These are phyloP conservation scores for Phymorhynchus buccinoides DNA, from an alignment of 1,140 invertebrate species.

Conservation along the genomic window DNA sequence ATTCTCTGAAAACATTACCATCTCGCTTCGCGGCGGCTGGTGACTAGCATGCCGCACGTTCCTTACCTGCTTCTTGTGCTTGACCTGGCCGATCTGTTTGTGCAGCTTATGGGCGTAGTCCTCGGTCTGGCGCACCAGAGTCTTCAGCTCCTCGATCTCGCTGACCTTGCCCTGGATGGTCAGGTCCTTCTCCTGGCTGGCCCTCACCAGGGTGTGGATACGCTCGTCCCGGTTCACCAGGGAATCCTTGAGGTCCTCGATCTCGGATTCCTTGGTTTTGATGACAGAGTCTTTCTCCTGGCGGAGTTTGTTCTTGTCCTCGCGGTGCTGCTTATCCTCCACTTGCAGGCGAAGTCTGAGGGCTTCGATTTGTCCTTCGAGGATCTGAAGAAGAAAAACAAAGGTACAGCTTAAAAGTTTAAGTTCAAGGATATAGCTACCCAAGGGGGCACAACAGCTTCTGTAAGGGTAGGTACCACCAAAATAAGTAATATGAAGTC, in stretches of 20 bases:
- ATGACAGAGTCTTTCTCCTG: conserved; percentile 56
- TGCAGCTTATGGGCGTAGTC: conserved; percentile 59
- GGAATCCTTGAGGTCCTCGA: conserved; percentile 58
- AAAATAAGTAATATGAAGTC: no score
- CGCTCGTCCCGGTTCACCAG: conserved; percentile 55
- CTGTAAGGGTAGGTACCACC: no score
- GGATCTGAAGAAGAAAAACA: no score
- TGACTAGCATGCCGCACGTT: no score
- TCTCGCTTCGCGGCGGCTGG: no score
- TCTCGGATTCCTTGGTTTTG: conserved; percentile 56
- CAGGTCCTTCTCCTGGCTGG: conserved; percentile 52
- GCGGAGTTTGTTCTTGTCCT: conserved; percentile 52
- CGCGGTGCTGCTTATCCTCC: conserved; percentile 58
- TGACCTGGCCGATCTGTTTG: conserved; percentile 54
- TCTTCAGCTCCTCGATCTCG: conserved; percentile 60
- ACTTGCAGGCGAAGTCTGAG: conserved; percentile 58
- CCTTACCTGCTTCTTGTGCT: conserved; percentile 48
- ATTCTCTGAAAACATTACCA: no score
- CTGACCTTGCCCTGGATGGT: conserved; percentile 55
- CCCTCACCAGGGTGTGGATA: conserved; percentile 52
- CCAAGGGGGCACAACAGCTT: no score
- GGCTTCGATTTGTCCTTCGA: conserved; percentile 61
- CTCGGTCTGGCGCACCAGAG: conserved; percentile 59
- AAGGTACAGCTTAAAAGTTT: no score
- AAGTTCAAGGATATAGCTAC: no score